Evolutionary conservation across 1,140 invertebrate genomes (phyloP).

Genomic region (Drosophila orosa): DNA sequence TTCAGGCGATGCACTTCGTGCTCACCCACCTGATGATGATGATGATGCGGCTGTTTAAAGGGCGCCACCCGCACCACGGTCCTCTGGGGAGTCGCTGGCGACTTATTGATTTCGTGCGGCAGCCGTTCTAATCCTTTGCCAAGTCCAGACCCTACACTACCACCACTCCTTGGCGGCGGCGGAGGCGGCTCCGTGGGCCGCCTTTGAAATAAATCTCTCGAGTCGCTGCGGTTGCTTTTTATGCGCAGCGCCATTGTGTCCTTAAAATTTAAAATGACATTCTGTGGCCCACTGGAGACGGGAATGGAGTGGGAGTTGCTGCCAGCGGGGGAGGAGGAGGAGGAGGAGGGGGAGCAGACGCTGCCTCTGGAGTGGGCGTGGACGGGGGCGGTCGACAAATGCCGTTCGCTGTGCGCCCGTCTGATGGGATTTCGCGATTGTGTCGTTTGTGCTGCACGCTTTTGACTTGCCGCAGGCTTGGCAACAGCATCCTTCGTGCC

Average conservation of each 20-base stretch:
- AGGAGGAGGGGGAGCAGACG: not conserved
- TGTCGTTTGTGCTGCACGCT: constrained; percentile 80
- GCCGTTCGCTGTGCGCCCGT: constrained; percentile 83
- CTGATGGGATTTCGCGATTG: constrained; percentile 84
- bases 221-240: constrained; percentile 86
- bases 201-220: constrained; percentile 86
- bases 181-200: constrained; percentile 84
- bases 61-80: constrained; percentile 82
- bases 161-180: constrained; percentile 63
- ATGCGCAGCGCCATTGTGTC: constrained; percentile 92
- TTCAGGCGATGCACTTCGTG: constrained; percentile 86
- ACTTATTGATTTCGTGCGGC: constrained; percentile 61
- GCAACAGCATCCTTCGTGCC: constrained; percentile 41
- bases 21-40: constrained; percentile 40
- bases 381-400: constrained; percentile 67
- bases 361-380: constrained; percentile 15
- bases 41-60: constrained; percentile 63
- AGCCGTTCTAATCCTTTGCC: constrained; percentile 66
- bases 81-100: constrained; percentile 41
- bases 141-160: constrained; percentile 9
- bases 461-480: constrained; percentile 74
- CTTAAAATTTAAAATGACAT: constrained; percentile 86
- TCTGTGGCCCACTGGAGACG: constrained; percentile 48
- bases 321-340: constrained; percentile 7
- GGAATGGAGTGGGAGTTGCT: constrained; percentile 31